Evolutionary conservation across 2,888 invertebrate genomes (phyloP), one percentile per base, ranked within the genome.

Genomic region (Ennomos fuscantarius): DNA sequence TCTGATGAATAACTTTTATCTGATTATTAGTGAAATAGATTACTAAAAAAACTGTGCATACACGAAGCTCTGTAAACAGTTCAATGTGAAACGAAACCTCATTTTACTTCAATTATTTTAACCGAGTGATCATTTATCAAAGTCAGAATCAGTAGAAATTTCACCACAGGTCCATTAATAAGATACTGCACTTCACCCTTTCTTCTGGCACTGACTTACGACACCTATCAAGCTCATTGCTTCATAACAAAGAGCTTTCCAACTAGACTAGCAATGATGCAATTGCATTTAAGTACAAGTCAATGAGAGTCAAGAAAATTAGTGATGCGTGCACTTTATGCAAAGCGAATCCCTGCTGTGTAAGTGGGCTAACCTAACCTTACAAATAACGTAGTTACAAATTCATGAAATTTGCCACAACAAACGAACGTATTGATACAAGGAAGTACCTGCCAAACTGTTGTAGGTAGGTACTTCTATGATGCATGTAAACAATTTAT

Each of bases 331-430:
- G 15, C 10, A 32, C 24, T 24, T 2, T 52, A n/a, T 44, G 51
- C 36, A 37, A 39, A 44, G 8, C 15, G 1, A 36, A 15, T 46
- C 11, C 8, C 37, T 31, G 12, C 24, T 36, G 8, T 11, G 46
- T 15, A 32, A 9, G 12, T 32, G 33, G 11, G 11, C 43, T 32
- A 15, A 32, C 10, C 12, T 1, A n/a, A n/a, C n/a, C n/a, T n/a
- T n/a, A n/a, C n/a, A n/a, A n/a, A n/a, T 15, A 35, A 41, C 31
- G 39, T 8, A 12, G 35, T 52, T 52, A 52, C 13, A 44, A 36
- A 45, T 53, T 45, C 53, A 53, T 35, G 41, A 53, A n/a, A 24
- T 13, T 1, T 31, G 8, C 6, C 24, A 24, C 15, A 15, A 15
- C 3, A 2, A 24, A 6, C 6, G 3, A 24, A 15, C 15, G 15